Evolutionary conservation across 2,888 invertebrate genomes (phyloP).

Genomic region (Eupithecia subumbrata): DNA sequence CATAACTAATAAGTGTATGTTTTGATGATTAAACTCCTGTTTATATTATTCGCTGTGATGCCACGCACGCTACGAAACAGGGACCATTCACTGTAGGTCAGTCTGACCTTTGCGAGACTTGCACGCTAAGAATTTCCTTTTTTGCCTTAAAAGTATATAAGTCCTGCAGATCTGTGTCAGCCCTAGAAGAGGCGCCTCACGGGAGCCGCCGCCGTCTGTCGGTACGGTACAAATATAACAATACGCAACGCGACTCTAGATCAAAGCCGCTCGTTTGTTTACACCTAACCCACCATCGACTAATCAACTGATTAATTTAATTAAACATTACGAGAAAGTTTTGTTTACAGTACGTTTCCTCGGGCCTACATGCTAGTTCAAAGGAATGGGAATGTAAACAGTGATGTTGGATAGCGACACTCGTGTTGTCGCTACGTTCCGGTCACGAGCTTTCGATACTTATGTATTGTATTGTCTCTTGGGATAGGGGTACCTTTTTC

Average conservation of each 20-base stretch:
- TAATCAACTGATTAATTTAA: conserved; percentile 85
- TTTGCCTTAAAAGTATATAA: not conserved
- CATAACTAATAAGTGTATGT: not conserved
- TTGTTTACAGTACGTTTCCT: conserved; percentile 82
- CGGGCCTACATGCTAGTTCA: conserved; percentile 83
- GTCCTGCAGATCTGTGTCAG: conserved; percentile 32
- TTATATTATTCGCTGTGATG: not conserved
- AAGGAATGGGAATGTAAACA: conserved; percentile 82
- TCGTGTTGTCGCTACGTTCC: conserved; percentile 26
- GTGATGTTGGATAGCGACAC: conserved; percentile 50
- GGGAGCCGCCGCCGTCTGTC: conserved; percentile 32
- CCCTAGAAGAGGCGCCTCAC: conserved; percentile 53
- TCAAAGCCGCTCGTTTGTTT: conserved; percentile 79
- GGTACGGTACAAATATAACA: conserved; percentile 57
- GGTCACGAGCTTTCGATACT: not conserved
- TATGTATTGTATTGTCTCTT: not conserved
- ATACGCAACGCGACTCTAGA: conserved; percentile 68
- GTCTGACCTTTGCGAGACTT: not conserved
- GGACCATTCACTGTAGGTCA: not conserved
- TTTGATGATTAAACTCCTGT: not conserved
- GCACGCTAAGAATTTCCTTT: not conserved
- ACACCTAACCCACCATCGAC: conserved; percentile 80
- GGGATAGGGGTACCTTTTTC: not conserved
- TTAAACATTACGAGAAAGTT: conserved; percentile 84
- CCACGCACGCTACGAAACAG: not conserved